Evolutionary conservation across 2,888 invertebrate species (phyloP).

Genomic region (Micoletzkya japonica): DNA sequence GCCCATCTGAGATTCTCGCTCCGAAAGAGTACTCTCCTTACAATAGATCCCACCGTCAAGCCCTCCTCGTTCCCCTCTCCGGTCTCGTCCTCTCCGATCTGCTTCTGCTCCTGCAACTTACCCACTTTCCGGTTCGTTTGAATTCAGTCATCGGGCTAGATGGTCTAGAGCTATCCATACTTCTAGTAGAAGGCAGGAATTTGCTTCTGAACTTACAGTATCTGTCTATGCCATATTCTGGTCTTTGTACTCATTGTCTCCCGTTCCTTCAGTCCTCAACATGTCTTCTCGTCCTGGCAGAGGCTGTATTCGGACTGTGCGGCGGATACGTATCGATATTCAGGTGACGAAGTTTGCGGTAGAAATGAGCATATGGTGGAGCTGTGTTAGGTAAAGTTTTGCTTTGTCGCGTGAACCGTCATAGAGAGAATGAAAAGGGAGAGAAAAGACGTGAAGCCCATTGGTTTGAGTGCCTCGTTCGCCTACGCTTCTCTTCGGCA

Average conservation of each 20-base stretch:
- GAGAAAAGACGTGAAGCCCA: background rate
- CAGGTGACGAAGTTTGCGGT: background rate
- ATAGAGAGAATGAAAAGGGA: too few species aligned
- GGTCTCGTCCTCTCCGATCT: slow-evolving; percentile 25
- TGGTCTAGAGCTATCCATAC: too few species aligned
- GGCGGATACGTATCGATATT: slow-evolving; percentile 33
- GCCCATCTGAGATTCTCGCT: background rate
- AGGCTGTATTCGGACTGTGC: slow-evolving; percentile 31
- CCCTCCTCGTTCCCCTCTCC: slow-evolving; percentile 30
- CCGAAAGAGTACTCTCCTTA: too few species aligned
- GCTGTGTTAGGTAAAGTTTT: background rate
- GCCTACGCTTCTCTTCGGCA: slow-evolving; percentile 12
- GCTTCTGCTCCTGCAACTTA: slow-evolving; percentile 24
- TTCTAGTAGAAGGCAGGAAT: too few species aligned
- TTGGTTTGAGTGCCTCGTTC: slow-evolving; percentile 19
- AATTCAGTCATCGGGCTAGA: background rate
- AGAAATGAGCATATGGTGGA: background rate
- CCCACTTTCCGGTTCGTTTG: slow-evolving; percentile 14
- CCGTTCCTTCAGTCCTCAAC: slow-evolving; percentile 29
- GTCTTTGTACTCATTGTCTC: too few species aligned
- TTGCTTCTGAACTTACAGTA: too few species aligned
- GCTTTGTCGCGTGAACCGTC: background rate
- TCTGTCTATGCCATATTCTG: too few species aligned
- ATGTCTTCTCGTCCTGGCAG: slow-evolving; percentile 28
- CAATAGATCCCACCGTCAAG: slow-evolving; percentile 28